These are phyloP conservation scores for Dolichomitus sp. DNA, from an alignment of 2,888 invertebrate species.

Conservation along the genomic window DNA sequence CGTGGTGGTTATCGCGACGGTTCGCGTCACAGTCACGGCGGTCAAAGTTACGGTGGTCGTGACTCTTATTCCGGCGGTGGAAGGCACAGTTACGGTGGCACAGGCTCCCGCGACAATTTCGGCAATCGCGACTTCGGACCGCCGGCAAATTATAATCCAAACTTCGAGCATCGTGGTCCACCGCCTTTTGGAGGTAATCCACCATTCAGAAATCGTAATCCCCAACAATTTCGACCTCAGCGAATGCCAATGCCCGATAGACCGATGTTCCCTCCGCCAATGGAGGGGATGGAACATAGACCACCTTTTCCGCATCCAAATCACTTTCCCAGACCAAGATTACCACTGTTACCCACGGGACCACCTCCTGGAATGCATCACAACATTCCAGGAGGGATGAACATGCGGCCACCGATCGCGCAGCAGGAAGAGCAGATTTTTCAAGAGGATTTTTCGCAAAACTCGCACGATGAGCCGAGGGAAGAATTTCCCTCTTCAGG, in stretches of 20 bases:
- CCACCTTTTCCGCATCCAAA: slow-evolving; percentile 68
- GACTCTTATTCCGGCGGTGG: slow-evolving; percentile 83
- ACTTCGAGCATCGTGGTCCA: slow-evolving; percentile 79
- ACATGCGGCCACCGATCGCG: slow-evolving; percentile 33
- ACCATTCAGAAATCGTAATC: slow-evolving; percentile 80
- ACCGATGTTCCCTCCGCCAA: slow-evolving; percentile 68
- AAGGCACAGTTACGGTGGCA: slow-evolving; percentile 82
- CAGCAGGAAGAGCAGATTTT: slow-evolving; percentile 64
- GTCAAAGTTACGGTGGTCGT: slow-evolving; percentile 85
- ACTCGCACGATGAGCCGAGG: slow-evolving; percentile 57
- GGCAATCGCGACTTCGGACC: slow-evolving; percentile 79
- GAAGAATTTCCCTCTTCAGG: neutral
- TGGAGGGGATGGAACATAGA: slow-evolving; percentile 68
- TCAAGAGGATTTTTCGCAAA: slow-evolving; percentile 70
- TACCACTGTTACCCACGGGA: slow-evolving; percentile 43
- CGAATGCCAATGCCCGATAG: slow-evolving; percentile 56
- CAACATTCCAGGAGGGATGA: slow-evolving; percentile 46
- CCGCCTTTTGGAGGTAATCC: slow-evolving; percentile 76
- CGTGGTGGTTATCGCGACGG: slow-evolving; percentile 80
- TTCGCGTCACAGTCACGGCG: slow-evolving; percentile 80
- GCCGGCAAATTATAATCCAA: slow-evolving; percentile 77
- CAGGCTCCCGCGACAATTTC: slow-evolving; percentile 74
- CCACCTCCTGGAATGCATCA: slow-evolving; percentile 66
- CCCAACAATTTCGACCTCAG: slow-evolving; percentile 80
- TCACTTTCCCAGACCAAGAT: slow-evolving; percentile 63